Conservation (phyloP, 2,797 vertebrate genomes). For the Myotis vivesi region DNA sequence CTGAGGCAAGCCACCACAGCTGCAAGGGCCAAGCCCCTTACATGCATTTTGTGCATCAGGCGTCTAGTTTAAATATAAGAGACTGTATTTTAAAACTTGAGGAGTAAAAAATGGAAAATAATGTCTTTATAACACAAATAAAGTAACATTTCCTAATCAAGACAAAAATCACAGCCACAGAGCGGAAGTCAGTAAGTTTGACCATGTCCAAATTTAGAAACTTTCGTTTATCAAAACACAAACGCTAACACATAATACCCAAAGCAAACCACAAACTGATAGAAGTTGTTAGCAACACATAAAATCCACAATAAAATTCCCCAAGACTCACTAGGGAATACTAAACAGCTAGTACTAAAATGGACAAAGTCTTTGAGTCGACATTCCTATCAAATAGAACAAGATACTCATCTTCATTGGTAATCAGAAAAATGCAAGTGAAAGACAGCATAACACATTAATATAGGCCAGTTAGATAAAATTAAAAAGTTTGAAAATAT, state of each 20-base stretch:
- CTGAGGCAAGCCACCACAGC: too few species aligned
- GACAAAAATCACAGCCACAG: background rate
- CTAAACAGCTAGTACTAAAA: background rate
- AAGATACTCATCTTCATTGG: background rate
- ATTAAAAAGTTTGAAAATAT: background rate
- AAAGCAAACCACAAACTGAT: background rate
- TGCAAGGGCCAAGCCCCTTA: too few species aligned
- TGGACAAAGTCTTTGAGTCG: background rate
- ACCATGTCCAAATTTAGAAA: background rate
- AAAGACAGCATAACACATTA: background rate
- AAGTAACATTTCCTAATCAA: constrained; percentile 21
- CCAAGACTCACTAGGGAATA: background rate
- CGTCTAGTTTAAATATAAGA: background rate
- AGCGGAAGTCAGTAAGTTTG: background rate
- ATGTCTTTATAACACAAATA: background rate
- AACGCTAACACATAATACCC: background rate
- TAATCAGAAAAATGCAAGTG: background rate
- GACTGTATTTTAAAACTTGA: background rate
- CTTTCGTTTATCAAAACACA: background rate
- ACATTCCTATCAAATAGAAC: background rate
- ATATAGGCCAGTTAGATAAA: background rate
- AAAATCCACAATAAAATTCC: background rate
- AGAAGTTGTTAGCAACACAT: background rate
- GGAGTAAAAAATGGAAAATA: background rate
- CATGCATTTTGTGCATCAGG: too few species aligned